A percentile compares a stretch with the other conserved stretches of the same genome.
Evolutionary conservation across 2,797 vertebrate species (phyloP).

Genomic region (Bovichtus variegatus): DNA sequence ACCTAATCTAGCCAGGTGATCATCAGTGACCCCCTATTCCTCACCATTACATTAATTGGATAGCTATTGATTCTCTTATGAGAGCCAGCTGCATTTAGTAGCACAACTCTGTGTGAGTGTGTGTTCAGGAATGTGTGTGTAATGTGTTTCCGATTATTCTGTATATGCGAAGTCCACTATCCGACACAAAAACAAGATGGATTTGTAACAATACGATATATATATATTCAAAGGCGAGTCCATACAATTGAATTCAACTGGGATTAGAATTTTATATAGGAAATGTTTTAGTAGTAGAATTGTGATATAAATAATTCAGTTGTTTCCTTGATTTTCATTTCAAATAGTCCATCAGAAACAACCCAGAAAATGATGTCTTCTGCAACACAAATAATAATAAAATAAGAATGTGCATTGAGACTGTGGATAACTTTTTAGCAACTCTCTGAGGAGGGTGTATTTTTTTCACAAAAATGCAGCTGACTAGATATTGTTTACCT

Average conservation of each 20-base stretch:
- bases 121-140: background rate
- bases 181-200: background rate
- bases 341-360: background rate
- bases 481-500: background rate
- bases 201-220: background rate
- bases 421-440: background rate
- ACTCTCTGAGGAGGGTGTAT: too few relatives aligned
- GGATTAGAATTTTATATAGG: background rate
- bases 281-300: background rate
- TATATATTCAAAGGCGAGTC: background rate
- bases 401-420: too few relatives aligned
- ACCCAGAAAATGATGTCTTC: background rate
- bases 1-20: conserved; percentile 44
- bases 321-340: background rate
- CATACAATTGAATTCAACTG: background rate
- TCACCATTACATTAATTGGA: conserved; percentile 62
- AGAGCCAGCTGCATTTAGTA: background rate
- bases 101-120: background rate
- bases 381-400: background rate
- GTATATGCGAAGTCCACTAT: background rate
- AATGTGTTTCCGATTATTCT: background rate
- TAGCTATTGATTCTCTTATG: conserved; percentile 48
- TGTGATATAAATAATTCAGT: background rate
- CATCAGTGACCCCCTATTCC: conserved; percentile 36
- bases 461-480: background rate